These are phyloP conservation scores for Varecia variegata DNA, from an alignment of 2,797 vertebrate species.

Conservation along the genomic window DNA sequence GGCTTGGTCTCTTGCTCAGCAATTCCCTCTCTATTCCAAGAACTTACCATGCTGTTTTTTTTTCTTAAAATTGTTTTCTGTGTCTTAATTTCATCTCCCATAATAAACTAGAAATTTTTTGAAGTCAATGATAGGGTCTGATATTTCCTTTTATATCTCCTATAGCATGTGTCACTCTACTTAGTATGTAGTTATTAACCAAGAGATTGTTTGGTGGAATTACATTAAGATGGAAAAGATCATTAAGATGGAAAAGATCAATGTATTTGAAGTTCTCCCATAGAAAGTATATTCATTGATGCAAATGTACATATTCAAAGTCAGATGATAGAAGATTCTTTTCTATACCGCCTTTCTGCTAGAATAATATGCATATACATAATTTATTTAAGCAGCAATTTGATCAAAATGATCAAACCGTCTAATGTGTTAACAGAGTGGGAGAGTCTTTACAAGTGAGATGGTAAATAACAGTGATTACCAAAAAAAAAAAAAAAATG, in stretches of 20 bases:
- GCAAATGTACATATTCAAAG: background rate
- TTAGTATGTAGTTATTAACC: background rate
- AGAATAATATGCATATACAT: background rate
- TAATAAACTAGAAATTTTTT: background rate
- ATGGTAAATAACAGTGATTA: background rate
- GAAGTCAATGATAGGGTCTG: background rate
- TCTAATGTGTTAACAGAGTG: background rate
- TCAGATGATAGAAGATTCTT: background rate
- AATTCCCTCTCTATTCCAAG: background rate
- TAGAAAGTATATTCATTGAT: background rate
- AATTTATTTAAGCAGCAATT: conserved; percentile 29
- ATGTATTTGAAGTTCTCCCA: background rate
- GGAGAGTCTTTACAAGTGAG: background rate
- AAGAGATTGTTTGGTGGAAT: background rate
- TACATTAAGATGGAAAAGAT: conserved; percentile 2
- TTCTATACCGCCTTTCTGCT: background rate
- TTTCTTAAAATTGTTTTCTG: conserved; percentile 12
- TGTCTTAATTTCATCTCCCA: background rate
- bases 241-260: background rate
- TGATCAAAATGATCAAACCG: background rate
- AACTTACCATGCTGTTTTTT: background rate
- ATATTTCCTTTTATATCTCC: background rate
- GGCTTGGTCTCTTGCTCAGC: background rate
- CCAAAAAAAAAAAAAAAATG: conserved; percentile 24
- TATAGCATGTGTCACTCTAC: background rate